Percentiles rank a stretch among this genome's conserved stretches.
phyloP scores from a whole-genome alignment of 2,113 vertebrate species.

The Reinhardtius hippoglossoides region DNA sequence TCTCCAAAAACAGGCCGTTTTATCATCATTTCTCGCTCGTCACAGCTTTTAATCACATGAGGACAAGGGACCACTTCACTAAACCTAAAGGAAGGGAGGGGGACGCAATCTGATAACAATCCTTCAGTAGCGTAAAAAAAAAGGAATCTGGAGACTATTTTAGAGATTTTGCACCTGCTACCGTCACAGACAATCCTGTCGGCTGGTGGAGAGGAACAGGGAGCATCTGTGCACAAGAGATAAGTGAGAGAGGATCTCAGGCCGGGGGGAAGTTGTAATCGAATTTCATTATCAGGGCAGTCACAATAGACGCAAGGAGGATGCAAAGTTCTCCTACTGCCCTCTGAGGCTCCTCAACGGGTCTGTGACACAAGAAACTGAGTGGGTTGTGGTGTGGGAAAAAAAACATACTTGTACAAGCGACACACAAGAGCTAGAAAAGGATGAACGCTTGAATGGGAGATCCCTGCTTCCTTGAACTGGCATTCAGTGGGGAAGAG shows the following conservation, averaged over 20 bases:
- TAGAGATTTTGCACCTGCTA: conserved; percentile 43
- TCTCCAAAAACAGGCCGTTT: conserved; percentile 54
- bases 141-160: conserved; percentile 1
- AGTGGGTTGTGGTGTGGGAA: neutral
- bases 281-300: conserved; percentile 76
- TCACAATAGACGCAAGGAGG: conserved; percentile 25
- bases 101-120: conserved; percentile 9
- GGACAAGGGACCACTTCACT: conserved; percentile 28
- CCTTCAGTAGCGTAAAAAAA: neutral
- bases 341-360: neutral
- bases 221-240: conserved; percentile 68
- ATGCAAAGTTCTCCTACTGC: conserved; percentile 33
- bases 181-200: conserved; percentile 30
- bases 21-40: conserved; percentile 60
- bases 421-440: neutral
- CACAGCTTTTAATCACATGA: conserved; percentile 61
- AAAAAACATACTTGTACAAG: neutral
- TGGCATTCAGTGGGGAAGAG: neutral
- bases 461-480: neutral
- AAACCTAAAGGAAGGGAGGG: conserved; percentile 18
- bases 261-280: conserved; percentile 62
- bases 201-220: conserved; percentile 38
- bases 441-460: neutral
- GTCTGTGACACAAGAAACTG: neutral
- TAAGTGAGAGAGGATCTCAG: conserved; percentile 70